phyloP scores from a whole-genome alignment of 2,113 vertebrate genomes.

The Caranx melampygus region DNA sequence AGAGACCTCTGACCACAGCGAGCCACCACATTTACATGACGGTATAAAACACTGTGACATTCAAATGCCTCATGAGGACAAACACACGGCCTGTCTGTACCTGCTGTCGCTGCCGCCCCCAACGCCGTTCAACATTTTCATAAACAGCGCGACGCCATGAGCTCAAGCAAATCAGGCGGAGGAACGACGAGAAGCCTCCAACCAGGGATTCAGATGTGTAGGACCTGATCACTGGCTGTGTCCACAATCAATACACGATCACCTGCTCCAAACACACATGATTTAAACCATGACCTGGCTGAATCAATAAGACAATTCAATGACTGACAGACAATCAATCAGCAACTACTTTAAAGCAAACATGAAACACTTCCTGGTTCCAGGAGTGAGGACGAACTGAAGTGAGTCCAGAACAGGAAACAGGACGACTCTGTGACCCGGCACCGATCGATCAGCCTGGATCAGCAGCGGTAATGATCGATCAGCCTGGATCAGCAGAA shows the following conservation, averaged over 20 bases:
- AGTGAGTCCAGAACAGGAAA: no score
- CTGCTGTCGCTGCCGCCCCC: not conserved
- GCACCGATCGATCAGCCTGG: not conserved
- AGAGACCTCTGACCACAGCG: not conserved
- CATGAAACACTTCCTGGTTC: no score
- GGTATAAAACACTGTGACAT: conserved; percentile 2
- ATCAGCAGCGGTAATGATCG: not conserved
- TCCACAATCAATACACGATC: no score
- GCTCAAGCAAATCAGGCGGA: not conserved
- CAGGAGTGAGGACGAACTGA: no score
- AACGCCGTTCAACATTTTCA: not conserved
- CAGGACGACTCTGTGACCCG: not conserved
- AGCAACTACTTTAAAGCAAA: no score
- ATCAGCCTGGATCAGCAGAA: not conserved
- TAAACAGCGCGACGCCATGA: not conserved
- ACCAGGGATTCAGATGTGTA: no score
- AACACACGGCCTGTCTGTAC: not conserved
- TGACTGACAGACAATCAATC: no score
- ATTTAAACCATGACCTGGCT: no score
- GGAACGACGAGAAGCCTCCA: no score
- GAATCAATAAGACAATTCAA: no score
- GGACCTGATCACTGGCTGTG: no score
- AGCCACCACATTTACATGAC: not conserved
- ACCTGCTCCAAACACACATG: no score
- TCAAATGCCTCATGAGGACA: not conserved